phyloP scores from a whole-genome alignment of 2,113 vertebrate species.

The Cheilinus undulatus region DNA sequence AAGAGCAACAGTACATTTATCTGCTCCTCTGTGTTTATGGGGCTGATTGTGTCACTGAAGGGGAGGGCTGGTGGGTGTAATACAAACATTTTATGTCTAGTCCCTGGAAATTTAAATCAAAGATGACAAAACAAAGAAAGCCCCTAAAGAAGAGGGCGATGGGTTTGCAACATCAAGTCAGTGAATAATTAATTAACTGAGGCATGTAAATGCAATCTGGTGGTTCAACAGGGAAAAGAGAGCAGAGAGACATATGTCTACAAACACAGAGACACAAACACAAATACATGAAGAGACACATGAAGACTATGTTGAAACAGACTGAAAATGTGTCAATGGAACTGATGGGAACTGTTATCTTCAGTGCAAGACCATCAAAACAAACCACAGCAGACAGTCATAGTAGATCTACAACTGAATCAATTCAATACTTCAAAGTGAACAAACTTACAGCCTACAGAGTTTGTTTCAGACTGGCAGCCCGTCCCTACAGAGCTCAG shows the following conservation, averaged over 20 bases:
- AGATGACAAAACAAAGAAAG: slow-evolving; percentile 33
- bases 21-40: not conserved
- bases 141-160: not conserved
- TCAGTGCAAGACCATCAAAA: not conserved
- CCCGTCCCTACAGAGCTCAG: too few species aligned
- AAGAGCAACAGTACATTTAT: not conserved
- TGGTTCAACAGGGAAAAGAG: slow-evolving; percentile 19
- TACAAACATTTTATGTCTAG: slow-evolving; percentile 36
- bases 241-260: not conserved
- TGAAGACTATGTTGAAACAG: not conserved
- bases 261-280: not conserved
- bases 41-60: too few species aligned
- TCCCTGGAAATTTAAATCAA: slow-evolving; percentile 22
- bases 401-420: not conserved
- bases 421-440: too few species aligned
- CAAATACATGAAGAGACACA: not conserved
- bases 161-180: not conserved
- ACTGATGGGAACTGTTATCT: slow-evolving; percentile 2
- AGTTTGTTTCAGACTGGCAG: too few species aligned
- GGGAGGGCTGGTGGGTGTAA: not conserved
- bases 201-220: slow-evolving; percentile 30
- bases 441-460: too few species aligned
- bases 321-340: not conserved
- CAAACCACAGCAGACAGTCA: not conserved
- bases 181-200: slow-evolving; percentile 49